phyloP scores from a whole-genome alignment of 37 sponge, comb jelly and placozoan species.

The Bolinopsis microptera region DNA sequence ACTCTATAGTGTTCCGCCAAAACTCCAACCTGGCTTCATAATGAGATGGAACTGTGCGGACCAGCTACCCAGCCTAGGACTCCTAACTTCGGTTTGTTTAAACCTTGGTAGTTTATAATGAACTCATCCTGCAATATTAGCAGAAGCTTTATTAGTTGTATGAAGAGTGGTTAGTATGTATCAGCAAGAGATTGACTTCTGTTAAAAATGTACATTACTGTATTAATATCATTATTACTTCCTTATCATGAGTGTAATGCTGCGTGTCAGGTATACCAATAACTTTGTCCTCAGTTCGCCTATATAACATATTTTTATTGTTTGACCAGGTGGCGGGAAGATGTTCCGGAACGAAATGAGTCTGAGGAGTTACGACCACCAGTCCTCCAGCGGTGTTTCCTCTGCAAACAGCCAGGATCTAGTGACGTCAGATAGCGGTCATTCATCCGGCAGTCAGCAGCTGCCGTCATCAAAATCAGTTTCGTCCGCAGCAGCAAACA shows the following conservation, averaged over 20 bases:
- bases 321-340: not conserved
- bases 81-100: not conserved
- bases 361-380: not conserved
- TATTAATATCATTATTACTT: too few relatives aligned
- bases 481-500: not conserved
- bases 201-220: too few relatives aligned
- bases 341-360: not conserved
- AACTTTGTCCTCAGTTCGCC: too few relatives aligned
- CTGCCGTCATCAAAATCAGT: not conserved
- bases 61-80: not conserved
- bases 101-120: too few relatives aligned
- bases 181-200: too few relatives aligned
- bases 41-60: conserved; percentile 33
- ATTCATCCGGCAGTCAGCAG: not conserved
- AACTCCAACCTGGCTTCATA: conserved; percentile 51
- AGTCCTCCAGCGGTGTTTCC: conserved; percentile 44
- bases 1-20: not conserved
- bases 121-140: too few relatives aligned
- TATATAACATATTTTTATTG: too few relatives aligned
- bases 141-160: too few relatives aligned
- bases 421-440: conserved; percentile 33
- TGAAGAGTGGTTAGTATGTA: too few relatives aligned
- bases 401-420: conserved; percentile 59
- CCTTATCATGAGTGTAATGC: too few relatives aligned
- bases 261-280: too few relatives aligned